Evolutionary conservation across 2,888 invertebrate genomes (phyloP).

Genomic region (Hedychridium roseum): DNA sequence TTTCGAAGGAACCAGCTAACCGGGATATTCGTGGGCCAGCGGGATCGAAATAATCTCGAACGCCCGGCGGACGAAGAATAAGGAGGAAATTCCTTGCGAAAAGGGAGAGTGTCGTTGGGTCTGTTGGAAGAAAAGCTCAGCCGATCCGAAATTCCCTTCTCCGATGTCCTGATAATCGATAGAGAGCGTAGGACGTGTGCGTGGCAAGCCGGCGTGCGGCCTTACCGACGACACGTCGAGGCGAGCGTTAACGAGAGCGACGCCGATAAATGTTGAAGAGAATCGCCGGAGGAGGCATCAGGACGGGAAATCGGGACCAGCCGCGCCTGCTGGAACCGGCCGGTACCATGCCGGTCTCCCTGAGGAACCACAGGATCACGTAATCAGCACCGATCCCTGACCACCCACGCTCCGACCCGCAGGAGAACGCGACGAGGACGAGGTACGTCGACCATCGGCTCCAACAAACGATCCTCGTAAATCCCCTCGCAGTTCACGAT

Average conservation of each 20-base stretch:
- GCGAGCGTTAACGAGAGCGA: slow-evolving; percentile 22
- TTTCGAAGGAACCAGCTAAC: too few relatives aligned
- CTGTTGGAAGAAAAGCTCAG: slow-evolving; percentile 31
- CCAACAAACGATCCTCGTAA: too few relatives aligned
- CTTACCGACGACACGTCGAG: slow-evolving; percentile 30
- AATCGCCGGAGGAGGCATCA: slow-evolving; percentile 24
- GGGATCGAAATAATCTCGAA: too few relatives aligned
- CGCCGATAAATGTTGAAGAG: slow-evolving; percentile 40
- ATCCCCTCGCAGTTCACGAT: too few relatives aligned
- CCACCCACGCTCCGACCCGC: slow-evolving; percentile 13
- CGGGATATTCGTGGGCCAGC: too few relatives aligned
- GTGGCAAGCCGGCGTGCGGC: slow-evolving; percentile 30
- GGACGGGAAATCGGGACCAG: slow-evolving; percentile 21
- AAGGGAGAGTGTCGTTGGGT: slow-evolving; percentile 4
- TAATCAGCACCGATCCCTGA: slow-evolving; percentile 30
- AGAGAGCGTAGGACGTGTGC: background rate
- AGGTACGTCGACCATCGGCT: too few relatives aligned
- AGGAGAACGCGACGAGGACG: slow-evolving; percentile 6
- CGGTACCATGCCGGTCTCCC: slow-evolving; percentile 46
- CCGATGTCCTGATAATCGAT: slow-evolving; percentile 52
- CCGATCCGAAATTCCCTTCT: slow-evolving; percentile 35
- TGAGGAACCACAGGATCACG: slow-evolving; percentile 58
- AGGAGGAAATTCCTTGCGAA: too few relatives aligned
- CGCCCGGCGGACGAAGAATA: too few relatives aligned
- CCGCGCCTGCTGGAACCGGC: slow-evolving; percentile 5